Conservation (phyloP, 2,797 vertebrate species). For the Bufotes viridis region DNA sequence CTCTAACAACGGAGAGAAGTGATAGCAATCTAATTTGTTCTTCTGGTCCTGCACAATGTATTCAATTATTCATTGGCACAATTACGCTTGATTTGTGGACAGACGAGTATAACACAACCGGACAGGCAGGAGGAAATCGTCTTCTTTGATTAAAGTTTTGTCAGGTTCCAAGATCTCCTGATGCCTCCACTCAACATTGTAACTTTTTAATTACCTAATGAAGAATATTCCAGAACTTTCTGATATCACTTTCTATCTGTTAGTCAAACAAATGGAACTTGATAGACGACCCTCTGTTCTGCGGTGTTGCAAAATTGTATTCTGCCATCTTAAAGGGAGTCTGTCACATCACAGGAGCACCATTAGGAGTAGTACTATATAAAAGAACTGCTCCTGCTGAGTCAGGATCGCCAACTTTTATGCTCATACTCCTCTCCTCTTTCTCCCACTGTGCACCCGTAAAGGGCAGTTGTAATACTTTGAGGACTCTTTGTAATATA, state of each 20-base stretch:
- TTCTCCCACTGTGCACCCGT: no score
- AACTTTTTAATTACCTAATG: slow-evolving; percentile 10
- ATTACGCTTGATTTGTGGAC: slow-evolving; percentile 22
- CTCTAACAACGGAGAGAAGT: background rate
- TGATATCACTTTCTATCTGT: background rate
- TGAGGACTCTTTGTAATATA: no score
- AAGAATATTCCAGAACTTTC: background rate
- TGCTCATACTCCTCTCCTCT: no score
- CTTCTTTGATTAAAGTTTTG: slow-evolving; percentile 11
- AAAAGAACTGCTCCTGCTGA: no score
- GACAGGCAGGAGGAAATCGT: background rate
- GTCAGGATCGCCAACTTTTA: no score
- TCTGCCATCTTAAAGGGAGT: background rate
- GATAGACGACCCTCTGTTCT: background rate
- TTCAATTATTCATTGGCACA: slow-evolving; percentile 34
- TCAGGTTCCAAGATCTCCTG: slow-evolving; percentile 9
- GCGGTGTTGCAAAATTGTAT: background rate
- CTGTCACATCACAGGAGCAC: no score
- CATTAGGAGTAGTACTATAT: no score
- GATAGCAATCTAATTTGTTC: slow-evolving; percentile 26
- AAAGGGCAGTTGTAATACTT: no score
- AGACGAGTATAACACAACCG: background rate
- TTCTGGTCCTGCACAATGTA: background rate
- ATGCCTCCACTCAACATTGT: background rate
- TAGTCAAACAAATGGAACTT: slow-evolving; percentile 1